Evolutionary conservation across 37 sponge, comb jelly and placozoan species (phyloP).

Genomic region (Lycopodina hypogea): DNA sequence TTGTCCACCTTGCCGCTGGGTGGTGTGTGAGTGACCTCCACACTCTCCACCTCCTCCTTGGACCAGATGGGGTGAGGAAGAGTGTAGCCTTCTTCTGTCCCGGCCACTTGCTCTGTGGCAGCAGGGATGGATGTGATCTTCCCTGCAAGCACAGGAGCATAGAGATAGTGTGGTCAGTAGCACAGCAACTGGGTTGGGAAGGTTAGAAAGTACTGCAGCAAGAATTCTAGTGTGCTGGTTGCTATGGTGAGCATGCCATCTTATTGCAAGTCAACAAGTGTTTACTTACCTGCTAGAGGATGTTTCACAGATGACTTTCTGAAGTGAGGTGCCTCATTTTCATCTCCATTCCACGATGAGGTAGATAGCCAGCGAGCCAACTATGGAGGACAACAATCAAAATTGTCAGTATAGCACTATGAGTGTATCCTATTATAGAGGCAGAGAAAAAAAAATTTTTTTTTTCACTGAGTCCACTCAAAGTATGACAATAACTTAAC

Average conservation of each 20-base stretch:
- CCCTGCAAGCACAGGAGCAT: neutral
- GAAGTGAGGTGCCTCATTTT: slow-evolving; percentile 64
- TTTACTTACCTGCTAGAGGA: slow-evolving; percentile 46
- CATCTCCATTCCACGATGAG: neutral
- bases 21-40: slow-evolving; percentile 57
- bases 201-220: no score
- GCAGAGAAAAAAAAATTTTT: no score
- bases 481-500: no score
- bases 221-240: no score
- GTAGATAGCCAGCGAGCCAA: neutral
- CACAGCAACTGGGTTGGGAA: neutral
- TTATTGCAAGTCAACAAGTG: no score
- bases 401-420: no score
- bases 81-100: slow-evolving; percentile 30
- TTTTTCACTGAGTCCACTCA: no score
- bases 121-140: neutral
- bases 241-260: no score
- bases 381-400: no score
- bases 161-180: no score
- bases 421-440: no score
- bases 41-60: slow-evolving; percentile 55
- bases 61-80: slow-evolving; percentile 86
- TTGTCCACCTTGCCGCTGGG: slow-evolving; percentile 58
- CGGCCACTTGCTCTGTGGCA: neutral
- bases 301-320: slow-evolving; percentile 50